phyloP scores from a whole-genome alignment of 2,888 invertebrate species.

The Ochropleura leucogaster region DNA sequence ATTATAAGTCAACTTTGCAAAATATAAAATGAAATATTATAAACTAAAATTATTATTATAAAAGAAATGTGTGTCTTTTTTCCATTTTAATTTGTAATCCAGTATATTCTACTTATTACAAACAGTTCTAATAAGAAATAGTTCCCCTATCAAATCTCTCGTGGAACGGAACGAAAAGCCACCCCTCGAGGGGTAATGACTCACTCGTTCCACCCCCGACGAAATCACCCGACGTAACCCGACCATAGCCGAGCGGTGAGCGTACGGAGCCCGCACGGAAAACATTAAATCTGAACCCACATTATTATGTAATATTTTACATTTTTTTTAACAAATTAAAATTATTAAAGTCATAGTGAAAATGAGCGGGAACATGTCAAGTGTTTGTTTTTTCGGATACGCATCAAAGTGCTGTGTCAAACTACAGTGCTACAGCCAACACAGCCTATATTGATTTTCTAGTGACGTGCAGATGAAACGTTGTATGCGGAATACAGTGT shows the following conservation, averaged over 20 bases:
- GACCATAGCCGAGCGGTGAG: constrained; percentile 76
- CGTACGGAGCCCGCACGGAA: constrained; percentile 78
- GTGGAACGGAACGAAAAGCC: constrained; percentile 83
- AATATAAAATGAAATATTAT: neutral
- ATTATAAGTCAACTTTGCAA: neutral
- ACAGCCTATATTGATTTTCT: constrained; percentile 85
- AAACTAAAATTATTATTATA: neutral
- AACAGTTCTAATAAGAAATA: constrained; percentile 22
- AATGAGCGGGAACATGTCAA: constrained; percentile 63
- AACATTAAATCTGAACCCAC: constrained; percentile 79
- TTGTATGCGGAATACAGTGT: constrained; percentile 83
- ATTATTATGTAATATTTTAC: constrained; percentile 85
- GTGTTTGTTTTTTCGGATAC: constrained; percentile 54
- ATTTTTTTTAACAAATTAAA: constrained; percentile 71
- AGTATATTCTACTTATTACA: neutral
- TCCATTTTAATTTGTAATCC: neutral
- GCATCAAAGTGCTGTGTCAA: constrained; percentile 56
- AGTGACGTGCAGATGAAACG: constrained; percentile 80
- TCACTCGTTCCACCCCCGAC: constrained; percentile 80
- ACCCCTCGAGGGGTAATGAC: constrained; percentile 86
- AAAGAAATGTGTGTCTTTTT: neutral
- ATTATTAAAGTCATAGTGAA: constrained; percentile 51
- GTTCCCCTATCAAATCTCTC: constrained; percentile 39
- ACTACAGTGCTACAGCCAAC: constrained; percentile 54
- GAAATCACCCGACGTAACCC: constrained; percentile 75